Evolutionary conservation across 2,797 vertebrate genomes (phyloP), one percentile per base, ranked within the genome.

Genomic region (Halcyon chelicuti): DNA sequence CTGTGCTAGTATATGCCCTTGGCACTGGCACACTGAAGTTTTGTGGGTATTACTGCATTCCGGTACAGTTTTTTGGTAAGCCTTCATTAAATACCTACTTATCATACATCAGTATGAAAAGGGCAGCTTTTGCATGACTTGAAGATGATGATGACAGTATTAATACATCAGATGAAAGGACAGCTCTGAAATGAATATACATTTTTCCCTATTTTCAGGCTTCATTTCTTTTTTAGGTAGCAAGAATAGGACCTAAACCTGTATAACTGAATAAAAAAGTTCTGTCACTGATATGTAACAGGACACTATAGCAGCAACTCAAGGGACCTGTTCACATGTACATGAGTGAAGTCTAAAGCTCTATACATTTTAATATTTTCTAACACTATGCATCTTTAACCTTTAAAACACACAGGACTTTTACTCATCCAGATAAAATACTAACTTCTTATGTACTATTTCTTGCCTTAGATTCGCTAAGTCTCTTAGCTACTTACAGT

Each of bases 121-220:
- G 60, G 47, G 71, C 71, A 92, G 66, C 14, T 90, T 90, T 77
- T 79, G 44, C 49, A 62, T 76, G 62, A 86, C 94, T 85, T 78
- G 71, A 91, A 76, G 76, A 47, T 58, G 66, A 83, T 52, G 26
- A 52, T 29, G 49, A 57, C 77, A 52, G 18, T 17, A 78, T 81
- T 81, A 80, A 35, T 39, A 77, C 85, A 70, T 42, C 65, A 81
- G 44, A 84, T 63, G 86, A 93, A 97, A 95, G 66, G 90, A 70
- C 22, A 85, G 71, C 33, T 55, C 60, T 92, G 51, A 78, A 88
- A 86, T 37, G 2, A 67, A 57, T 92, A 92, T 26, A 70, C 8
- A 52, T 66, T 87, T 91, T 78, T 93, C 86, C 92, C 33, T 90
- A 57, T 86, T 93, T 94, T 81, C 66, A 85, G 49, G 85, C 66